Conservation (phyloP, 1,140 invertebrate species). For the Magallana ariakensis region DNA sequence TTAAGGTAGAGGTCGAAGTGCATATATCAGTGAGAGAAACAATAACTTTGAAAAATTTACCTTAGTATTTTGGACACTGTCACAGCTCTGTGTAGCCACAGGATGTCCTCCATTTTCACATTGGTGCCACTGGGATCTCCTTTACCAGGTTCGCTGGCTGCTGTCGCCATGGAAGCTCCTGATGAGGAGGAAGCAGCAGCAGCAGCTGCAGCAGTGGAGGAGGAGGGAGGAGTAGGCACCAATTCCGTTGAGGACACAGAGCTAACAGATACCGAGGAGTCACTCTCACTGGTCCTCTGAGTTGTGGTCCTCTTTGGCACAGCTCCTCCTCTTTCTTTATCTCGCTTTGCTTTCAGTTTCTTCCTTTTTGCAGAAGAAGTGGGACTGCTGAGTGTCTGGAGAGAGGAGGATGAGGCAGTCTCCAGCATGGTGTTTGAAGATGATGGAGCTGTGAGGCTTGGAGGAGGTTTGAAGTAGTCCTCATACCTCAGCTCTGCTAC, state of each 20-base stretch:
- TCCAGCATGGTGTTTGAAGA: slow-evolving; percentile 50
- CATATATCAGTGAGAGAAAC: too few species aligned
- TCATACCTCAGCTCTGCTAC: slow-evolving; percentile 74
- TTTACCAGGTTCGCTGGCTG: slow-evolving; percentile 40
- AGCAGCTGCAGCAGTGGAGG: neutral
- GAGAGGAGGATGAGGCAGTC: slow-evolving; percentile 55
- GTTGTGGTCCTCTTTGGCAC: slow-evolving; percentile 53
- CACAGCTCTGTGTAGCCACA: slow-evolving; percentile 77
- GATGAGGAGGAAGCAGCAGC: slow-evolving; percentile 39
- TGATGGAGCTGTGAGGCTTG: slow-evolving; percentile 45
- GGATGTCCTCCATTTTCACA: slow-evolving; percentile 74
- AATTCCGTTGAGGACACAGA: slow-evolving; percentile 44
- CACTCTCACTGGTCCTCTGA: slow-evolving; percentile 69
- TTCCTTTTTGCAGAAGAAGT: slow-evolving; percentile 73
- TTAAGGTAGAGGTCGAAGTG: too few species aligned
- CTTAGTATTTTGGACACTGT: slow-evolving; percentile 74
- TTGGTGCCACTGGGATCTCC: slow-evolving; percentile 35
- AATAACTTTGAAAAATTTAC: neutral
- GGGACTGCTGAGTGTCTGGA: slow-evolving; percentile 60
- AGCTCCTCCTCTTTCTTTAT: slow-evolving; percentile 66
- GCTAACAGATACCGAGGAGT: slow-evolving; percentile 48
- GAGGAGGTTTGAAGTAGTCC: slow-evolving; percentile 54
- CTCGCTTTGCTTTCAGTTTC: slow-evolving; percentile 77
- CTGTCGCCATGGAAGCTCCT: slow-evolving; percentile 45
- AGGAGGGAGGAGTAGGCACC: slow-evolving; percentile 36